Base-by-base conservation (phyloP, 2,797 vertebrate species). In the Betta splendens region DNA sequence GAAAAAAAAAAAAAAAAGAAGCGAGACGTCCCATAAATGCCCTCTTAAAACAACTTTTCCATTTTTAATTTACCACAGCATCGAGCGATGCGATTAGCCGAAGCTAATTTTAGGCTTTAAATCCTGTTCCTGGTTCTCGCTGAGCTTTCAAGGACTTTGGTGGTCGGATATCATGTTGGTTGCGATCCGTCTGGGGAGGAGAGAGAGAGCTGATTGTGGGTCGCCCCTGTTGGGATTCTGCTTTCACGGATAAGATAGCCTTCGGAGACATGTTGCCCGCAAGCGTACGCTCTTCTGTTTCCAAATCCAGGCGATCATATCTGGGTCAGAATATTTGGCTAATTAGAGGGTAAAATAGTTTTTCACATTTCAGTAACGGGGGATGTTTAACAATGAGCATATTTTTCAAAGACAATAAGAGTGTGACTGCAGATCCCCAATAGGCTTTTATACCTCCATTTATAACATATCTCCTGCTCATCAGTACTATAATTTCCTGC, bases 271-370 rank as follows among this genome's bases (percentile, higher is more conserved):
- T 2, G 15, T 49, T 49, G 70, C 73, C 79, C 83, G 77, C 58
- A 50, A 72, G 72, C 18, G 22, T 36, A 81, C 76, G 49, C 26
- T 64, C 75, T 80, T 58, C 50, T 23, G 44, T 77, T 77, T 79
- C 54, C 67, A 80, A 74, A 77, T 67, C 65, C 80, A 72, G 49
- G 64, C 21, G 73, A 87, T 84, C 49, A 72, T 86, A 90, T 90
- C 83, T 89, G 72, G 81, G 87, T 83, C 83, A 84, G 81, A 80
- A 79, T 85, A 87, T 86, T 87, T 80, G 61, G 76, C 84, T 86
- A 86, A 91, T 91, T 85, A 87, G 79, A 77, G 69, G 74, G 71
- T 54, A 69, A 84, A 85, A 78, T 50, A 38, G 46, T 63, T 77
- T 69, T 70, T 71, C 10, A 9, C 60, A 73, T 74, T 80, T 85